Evolutionary conservation across 1,140 invertebrate species (phyloP).

Genomic region (Trichogramma pretiosum): DNA sequence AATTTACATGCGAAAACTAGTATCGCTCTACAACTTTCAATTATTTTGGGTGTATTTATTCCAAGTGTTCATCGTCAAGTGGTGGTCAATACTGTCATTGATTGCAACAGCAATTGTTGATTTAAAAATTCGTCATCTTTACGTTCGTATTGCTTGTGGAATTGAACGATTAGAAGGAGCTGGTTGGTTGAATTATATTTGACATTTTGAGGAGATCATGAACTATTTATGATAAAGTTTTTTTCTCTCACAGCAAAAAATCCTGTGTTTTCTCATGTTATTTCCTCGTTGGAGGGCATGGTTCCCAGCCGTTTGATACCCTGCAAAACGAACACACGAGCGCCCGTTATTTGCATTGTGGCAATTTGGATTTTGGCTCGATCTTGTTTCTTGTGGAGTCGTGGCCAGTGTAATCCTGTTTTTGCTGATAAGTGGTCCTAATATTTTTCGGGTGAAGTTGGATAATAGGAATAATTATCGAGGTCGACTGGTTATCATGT

Average conservation of each 20-base stretch:
- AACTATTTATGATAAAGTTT: not conserved
- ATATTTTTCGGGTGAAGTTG: slow-evolving; percentile 52
- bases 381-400: slow-evolving; percentile 61
- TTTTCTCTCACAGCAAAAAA: slow-evolving; percentile 45
- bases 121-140: slow-evolving; percentile 60
- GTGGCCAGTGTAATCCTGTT: slow-evolving; percentile 61
- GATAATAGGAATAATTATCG: too few relatives aligned
- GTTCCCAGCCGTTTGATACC: slow-evolving; percentile 61
- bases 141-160: slow-evolving; percentile 67
- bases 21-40: too few relatives aligned
- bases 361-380: slow-evolving; percentile 74
- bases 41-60: slow-evolving; percentile 55
- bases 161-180: slow-evolving; percentile 76
- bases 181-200: slow-evolving; percentile 43
- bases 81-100: slow-evolving; percentile 63
- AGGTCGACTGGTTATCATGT: too few relatives aligned
- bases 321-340: slow-evolving; percentile 54
- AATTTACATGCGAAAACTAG: too few relatives aligned
- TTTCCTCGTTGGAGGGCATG: slow-evolving; percentile 67
- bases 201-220: not conserved
- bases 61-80: slow-evolving; percentile 65
- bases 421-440: slow-evolving; percentile 52
- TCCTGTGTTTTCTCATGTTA: slow-evolving; percentile 70
- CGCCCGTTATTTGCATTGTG: slow-evolving; percentile 65
- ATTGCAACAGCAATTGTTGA: slow-evolving; percentile 59